phyloP scores from a whole-genome alignment of 2,113 vertebrate species.

The Nothoprocta perdicaria region DNA sequence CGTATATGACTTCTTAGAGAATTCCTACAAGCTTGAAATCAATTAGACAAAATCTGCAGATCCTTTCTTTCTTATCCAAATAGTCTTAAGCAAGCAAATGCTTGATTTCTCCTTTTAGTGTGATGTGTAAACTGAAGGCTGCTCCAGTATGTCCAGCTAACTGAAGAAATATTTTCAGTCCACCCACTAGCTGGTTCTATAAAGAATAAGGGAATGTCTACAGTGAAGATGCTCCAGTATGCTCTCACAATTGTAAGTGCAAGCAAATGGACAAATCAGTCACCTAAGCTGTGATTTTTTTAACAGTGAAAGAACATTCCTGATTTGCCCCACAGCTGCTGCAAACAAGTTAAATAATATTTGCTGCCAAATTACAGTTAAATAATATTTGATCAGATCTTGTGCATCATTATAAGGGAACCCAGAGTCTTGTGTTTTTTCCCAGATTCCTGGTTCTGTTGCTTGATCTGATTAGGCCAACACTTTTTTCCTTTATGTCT shows the following conservation, averaged over 20 bases:
- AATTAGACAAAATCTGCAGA: background rate
- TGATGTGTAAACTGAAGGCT: background rate
- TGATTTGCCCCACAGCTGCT: background rate
- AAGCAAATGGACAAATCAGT: background rate
- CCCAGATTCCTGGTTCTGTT: background rate
- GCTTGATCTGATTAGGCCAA: background rate
- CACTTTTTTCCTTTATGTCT: background rate
- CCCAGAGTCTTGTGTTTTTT: background rate
- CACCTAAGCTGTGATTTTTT: background rate
- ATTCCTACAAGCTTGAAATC: background rate
- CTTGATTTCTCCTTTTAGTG: background rate
- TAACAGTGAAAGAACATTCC: background rate
- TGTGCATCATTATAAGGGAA: background rate
- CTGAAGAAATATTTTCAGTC: background rate
- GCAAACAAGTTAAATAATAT: background rate
- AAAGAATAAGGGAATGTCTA: background rate
- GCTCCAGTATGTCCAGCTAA: background rate
- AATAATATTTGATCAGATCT: background rate
- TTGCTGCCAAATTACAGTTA: background rate
- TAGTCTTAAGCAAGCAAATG: accelerated
- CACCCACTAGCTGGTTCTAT: background rate
- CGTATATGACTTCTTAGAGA: background rate
- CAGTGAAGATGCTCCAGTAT: background rate
- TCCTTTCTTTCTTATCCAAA: background rate
- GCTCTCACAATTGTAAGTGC: background rate